Evolutionary conservation across 92 coral and sea anemone genomes (phyloP).

Genomic region (Anthopleura xanthogrammica): DNA sequence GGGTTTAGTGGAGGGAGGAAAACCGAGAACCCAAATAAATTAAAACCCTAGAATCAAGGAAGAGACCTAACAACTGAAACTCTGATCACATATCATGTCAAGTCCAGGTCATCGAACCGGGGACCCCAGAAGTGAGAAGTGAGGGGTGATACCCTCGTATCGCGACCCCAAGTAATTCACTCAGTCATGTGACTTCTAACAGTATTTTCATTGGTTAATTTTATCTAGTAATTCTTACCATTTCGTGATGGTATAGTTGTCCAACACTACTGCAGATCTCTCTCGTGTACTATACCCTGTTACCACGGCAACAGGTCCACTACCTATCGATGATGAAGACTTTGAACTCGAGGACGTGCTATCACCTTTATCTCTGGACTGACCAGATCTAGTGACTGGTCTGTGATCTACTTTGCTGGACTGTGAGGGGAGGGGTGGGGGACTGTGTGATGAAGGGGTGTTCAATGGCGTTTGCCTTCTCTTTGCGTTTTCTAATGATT

Average conservation of each 20-base stretch:
- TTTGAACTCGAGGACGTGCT: slow-evolving; percentile 20
- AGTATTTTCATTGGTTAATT: too few species aligned
- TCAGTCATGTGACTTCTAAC: too few species aligned
- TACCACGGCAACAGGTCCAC: slow-evolving; percentile 29
- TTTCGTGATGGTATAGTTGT: slow-evolving; percentile 55
- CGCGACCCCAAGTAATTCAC: too few species aligned
- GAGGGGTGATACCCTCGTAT: background rate
- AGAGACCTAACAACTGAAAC: too few species aligned
- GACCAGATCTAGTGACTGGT: background rate
- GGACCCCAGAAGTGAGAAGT: background rate
- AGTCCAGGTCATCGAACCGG: too few species aligned
- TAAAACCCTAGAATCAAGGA: too few species aligned
- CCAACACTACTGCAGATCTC: slow-evolving; percentile 56
- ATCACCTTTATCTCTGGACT: slow-evolving; percentile 1
- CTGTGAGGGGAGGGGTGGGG: slow-evolving; percentile 8
- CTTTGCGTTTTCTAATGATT: background rate
- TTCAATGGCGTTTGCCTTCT: slow-evolving; percentile 26
- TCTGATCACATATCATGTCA: background rate
- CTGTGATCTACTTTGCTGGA: background rate
- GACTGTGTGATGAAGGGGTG: slow-evolving; percentile 15
- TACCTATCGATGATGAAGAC: slow-evolving; percentile 27
- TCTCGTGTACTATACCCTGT: slow-evolving; percentile 41
- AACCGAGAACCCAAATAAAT: too few species aligned
- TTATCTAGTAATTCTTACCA: slow-evolving; percentile 39
- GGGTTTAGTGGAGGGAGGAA: background rate